phyloP scores from a whole-genome alignment of 2,113 vertebrate species.

The Sturnus vulgaris region DNA sequence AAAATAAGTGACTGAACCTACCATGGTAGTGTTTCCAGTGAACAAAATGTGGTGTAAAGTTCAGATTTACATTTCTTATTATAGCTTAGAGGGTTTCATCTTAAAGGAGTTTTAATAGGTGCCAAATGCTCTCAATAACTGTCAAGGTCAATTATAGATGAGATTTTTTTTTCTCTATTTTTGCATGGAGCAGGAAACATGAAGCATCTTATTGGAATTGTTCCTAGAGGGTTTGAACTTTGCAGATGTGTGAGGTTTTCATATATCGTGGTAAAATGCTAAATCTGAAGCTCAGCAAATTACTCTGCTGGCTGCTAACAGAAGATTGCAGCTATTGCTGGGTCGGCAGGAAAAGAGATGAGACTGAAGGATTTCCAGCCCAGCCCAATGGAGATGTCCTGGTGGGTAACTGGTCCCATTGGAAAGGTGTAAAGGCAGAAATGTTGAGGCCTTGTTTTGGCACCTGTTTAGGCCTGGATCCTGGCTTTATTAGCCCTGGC shows the following conservation, averaged over 20 bases:
- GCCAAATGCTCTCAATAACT: conserved; percentile 27
- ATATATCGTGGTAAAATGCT: neutral
- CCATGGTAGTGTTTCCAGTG: neutral
- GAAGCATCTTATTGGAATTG: conserved; percentile 26
- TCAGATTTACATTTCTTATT: conserved; percentile 13
- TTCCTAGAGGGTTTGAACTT: conserved; percentile 30
- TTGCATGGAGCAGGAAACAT: neutral
- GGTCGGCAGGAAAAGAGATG: neutral
- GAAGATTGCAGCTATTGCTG: neutral
- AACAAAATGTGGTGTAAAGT: neutral
- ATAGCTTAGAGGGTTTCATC: neutral
- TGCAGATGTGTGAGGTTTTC: neutral
- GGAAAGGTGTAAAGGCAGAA: neutral
- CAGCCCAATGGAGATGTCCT: neutral
- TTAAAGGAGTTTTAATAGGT: conserved; percentile 5
- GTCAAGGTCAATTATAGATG: conserved; percentile 35
- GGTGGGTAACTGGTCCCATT: neutral
- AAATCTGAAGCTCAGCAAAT: conserved; percentile 18
- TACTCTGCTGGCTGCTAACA: neutral
- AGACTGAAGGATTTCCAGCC: neutral
- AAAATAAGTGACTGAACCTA: neutral
- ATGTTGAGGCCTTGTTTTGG: neutral
- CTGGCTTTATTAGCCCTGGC: neutral
- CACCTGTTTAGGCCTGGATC: neutral
- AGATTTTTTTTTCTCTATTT: neutral